Evolutionary conservation across 2,888 invertebrate genomes (phyloP).

Genomic region (Brachyptera risi): DNA sequence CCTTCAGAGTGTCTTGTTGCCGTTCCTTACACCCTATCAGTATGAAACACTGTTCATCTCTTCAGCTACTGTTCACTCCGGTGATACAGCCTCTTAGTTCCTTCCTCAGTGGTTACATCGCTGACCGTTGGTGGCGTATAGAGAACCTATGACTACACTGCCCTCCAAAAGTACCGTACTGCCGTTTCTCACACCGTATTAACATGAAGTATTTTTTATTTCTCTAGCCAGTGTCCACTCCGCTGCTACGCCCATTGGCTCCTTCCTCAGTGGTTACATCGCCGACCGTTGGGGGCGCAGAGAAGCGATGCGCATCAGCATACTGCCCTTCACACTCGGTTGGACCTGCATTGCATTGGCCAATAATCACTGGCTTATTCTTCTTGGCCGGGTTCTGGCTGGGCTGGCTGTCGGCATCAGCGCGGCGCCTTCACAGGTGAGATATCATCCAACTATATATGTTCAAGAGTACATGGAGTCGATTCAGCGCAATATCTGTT

Average conservation of each 20-base stretch:
- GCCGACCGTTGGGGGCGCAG: slow-evolving; percentile 67
- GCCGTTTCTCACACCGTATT: slow-evolving; percentile 51
- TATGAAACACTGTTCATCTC: too few relatives aligned
- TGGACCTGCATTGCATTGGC: slow-evolving; percentile 26
- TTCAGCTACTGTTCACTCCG: too few relatives aligned
- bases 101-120: slow-evolving; percentile 63
- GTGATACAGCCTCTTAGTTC: slow-evolving; percentile 70
- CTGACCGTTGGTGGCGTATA: slow-evolving; percentile 50
- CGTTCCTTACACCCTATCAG: too few relatives aligned
- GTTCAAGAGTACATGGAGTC: too few relatives aligned
- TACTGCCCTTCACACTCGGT: slow-evolving; percentile 49
- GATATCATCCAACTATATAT: too few relatives aligned
- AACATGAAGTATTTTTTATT: background rate
- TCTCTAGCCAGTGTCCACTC: slow-evolving; percentile 70
- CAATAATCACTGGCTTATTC: slow-evolving; percentile 13
- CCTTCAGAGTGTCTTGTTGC: too few relatives aligned
- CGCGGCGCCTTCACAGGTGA: slow-evolving; percentile 54
- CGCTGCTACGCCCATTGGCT: slow-evolving; percentile 70
- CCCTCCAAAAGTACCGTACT: slow-evolving; percentile 61
- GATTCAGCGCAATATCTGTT: too few relatives aligned
- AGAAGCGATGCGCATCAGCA: slow-evolving; percentile 59
- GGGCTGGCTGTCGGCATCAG: slow-evolving; percentile 70
- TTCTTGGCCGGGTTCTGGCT: slow-evolving; percentile 63
- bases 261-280: slow-evolving; percentile 64
- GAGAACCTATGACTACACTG: slow-evolving; percentile 26